Evolutionary conservation across 2,113 vertebrate species (phyloP).

Genomic region (Amphilophus citrinellus): DNA sequence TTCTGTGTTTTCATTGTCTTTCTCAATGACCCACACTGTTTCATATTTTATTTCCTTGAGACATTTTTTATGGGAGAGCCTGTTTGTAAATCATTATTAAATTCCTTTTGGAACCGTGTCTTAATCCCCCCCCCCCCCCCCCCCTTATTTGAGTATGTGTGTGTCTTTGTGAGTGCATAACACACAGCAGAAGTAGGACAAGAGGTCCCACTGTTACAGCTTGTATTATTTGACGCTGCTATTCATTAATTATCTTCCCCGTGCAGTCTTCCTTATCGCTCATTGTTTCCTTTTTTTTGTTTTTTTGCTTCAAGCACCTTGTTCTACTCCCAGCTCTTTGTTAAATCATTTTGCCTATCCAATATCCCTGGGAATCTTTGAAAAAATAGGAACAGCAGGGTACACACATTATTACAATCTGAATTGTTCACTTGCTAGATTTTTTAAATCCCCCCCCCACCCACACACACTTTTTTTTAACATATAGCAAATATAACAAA

Average conservation of each 20-base stretch:
- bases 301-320: constrained; percentile 70
- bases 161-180: constrained; percentile 28
- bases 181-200: constrained; percentile 68
- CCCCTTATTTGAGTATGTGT: constrained; percentile 19
- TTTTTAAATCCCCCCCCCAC: not conserved
- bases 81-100: constrained; percentile 50
- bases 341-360: constrained; percentile 61
- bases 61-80: constrained; percentile 47
- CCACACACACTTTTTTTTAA: too few species aligned
- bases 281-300: constrained; percentile 68
- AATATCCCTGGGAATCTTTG: constrained; percentile 59
- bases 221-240: constrained; percentile 66
- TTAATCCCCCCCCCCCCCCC: constrained; percentile 37
- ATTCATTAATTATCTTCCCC: constrained; percentile 79
- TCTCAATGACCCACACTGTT: constrained; percentile 10
- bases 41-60: constrained; percentile 40
- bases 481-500: not conserved
- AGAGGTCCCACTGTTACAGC: constrained; percentile 70
- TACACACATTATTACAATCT: constrained; percentile 11
- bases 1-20: constrained; percentile 38
- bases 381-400: constrained; percentile 23
- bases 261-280: constrained; percentile 67
- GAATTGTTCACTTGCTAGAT: not conserved
- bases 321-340: constrained; percentile 75
- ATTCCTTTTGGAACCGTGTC: constrained; percentile 49